A percentile compares a stretch with the other conserved stretches of the same genome.
These are phyloP conservation scores for Bombus terrestris DNA, from an alignment of 1,140 invertebrate genomes.

Conservation along the genomic window DNA sequence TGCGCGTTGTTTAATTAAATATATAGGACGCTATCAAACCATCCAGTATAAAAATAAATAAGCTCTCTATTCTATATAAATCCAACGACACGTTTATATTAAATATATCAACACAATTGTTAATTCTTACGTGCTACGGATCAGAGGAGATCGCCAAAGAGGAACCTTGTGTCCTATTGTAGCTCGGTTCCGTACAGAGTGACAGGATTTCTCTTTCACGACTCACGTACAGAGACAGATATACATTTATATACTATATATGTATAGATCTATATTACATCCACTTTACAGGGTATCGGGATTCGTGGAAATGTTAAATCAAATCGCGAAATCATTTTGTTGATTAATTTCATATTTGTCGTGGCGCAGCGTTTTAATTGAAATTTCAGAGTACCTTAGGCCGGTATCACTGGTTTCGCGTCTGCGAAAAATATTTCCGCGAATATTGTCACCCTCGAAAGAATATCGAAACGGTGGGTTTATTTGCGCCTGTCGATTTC, in stretches of 20 bases:
- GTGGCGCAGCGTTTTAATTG: not conserved
- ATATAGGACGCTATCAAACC: conserved; percentile 38
- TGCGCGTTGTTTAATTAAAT: conserved; percentile 22
- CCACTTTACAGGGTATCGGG: not conserved
- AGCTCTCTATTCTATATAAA: conserved; percentile 66
- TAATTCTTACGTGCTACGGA: conserved; percentile 39
- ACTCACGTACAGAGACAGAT: not conserved
- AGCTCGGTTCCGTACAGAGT: not conserved
- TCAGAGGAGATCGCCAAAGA: not conserved
- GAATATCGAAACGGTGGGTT: not conserved
- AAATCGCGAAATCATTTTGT: not conserved
- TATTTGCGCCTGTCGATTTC: conserved; percentile 9
- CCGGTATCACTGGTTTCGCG: not conserved
- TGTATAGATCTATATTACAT: conserved; percentile 19
- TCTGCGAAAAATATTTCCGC: not conserved
- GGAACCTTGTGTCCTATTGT: not conserved
- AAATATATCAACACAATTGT: conserved; percentile 52
- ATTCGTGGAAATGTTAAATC: conserved; percentile 33
- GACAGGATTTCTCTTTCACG: not conserved
- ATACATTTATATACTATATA: not conserved
- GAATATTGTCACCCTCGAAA: not conserved
- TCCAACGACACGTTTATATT: conserved; percentile 55
- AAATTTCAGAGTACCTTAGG: not conserved
- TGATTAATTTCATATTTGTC: conserved; percentile 19
- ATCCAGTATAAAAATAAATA: conserved; percentile 74